A percentile compares a stretch with the other conserved stretches of the same genome.
These are phyloP conservation scores for Eupristina koningsbergeri DNA, from an alignment of 1,140 invertebrate species.

Conservation along the genomic window DNA sequence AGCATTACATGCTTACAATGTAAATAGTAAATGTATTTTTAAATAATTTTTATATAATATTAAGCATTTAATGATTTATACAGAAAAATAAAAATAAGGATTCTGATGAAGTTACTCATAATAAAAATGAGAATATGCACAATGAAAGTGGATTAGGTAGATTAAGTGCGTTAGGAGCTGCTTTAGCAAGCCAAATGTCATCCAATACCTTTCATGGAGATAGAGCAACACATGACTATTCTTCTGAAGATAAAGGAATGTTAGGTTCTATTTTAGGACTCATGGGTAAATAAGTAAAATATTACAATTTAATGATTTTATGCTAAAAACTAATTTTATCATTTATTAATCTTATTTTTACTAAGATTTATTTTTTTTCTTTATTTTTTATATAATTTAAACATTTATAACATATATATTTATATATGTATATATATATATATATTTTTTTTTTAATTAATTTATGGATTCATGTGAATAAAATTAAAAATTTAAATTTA, in stretches of 20 bases:
- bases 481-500: too few species aligned
- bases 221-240: conserved; percentile 59
- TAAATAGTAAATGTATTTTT: conserved; percentile 46
- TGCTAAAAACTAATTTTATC: neutral
- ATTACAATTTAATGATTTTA: neutral
- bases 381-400: too few species aligned
- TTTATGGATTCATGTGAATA: too few species aligned
- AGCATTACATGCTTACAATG: conserved; percentile 66
- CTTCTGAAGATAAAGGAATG: conserved; percentile 59
- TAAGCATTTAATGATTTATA: conserved; percentile 29
- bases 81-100: conserved; percentile 66
- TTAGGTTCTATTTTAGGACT: conserved; percentile 69
- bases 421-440: too few species aligned
- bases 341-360: too few species aligned
- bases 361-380: too few species aligned
- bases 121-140: conserved; percentile 62
- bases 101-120: conserved; percentile 59
- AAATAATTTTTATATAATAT: neutral
- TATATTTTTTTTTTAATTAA: too few species aligned
- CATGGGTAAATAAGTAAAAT: conserved; percentile 59
- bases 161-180: conserved; percentile 64
- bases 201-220: conserved; percentile 62
- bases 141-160: conserved; percentile 65
- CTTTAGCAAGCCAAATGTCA: conserved; percentile 67
- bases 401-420: too few species aligned